These are phyloP conservation scores for Heliconius hermathena DNA, from an alignment of 1,140 invertebrate species.

Conservation along the genomic window DNA sequence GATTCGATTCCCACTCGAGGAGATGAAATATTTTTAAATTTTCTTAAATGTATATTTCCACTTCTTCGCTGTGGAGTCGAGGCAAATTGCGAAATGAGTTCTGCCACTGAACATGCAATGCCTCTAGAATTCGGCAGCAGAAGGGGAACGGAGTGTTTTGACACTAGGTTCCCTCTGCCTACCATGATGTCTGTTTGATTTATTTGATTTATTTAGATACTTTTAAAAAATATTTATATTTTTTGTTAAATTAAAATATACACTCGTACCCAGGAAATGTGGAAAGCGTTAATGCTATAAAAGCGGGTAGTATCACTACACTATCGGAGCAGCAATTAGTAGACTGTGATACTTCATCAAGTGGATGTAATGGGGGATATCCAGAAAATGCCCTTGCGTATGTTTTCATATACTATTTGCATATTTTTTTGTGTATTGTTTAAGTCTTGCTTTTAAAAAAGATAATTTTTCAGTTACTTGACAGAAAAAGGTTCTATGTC, in stretches of 20 bases:
- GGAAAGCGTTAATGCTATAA: slow-evolving; percentile 33
- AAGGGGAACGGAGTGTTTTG: no score
- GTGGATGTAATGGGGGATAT: neutral
- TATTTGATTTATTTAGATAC: no score
- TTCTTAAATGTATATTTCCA: no score
- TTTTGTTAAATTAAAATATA: neutral
- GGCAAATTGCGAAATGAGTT: no score
- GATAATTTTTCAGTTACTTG: neutral
- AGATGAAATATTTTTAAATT: no score
- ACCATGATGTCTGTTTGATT: neutral
- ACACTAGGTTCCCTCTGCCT: no score
- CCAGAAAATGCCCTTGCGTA: neutral
- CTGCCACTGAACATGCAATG: no score
- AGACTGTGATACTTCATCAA: slow-evolving; percentile 18
- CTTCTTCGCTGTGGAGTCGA: no score
- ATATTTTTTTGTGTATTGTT: neutral
- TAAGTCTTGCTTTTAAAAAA: neutral
- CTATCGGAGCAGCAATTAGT: slow-evolving; percentile 38
- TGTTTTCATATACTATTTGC: slow-evolving; percentile 2
- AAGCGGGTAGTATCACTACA: slow-evolving; percentile 6
- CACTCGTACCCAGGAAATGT: slow-evolving; percentile 21
- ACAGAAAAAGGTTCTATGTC: neutral
- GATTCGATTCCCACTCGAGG: no score
- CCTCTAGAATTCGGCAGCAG: no score
- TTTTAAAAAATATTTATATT: neutral